Base-by-base conservation (phyloP, 30 jellyfish, hydroid and myxozoan genomes). In the Aurelia sp. region DNA sequence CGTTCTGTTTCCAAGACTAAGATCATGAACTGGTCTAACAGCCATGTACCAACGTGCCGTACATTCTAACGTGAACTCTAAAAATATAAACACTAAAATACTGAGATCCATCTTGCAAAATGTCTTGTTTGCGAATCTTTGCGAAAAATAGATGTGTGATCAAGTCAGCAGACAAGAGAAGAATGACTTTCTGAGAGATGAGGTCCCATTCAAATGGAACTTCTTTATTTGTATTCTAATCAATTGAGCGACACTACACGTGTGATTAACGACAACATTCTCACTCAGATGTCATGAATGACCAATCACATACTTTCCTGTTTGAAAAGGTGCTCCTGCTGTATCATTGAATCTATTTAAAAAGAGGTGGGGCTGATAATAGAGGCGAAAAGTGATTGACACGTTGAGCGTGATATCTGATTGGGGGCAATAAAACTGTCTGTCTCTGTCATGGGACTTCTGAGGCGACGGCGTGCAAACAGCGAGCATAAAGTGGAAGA, bases 311-410 rank as follows among this genome's bases (percentile, higher is more conserved):
- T 53, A 68, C 85, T 71, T 59, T 61, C 85, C 81, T 59, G 75
- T 82, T 82, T 82, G 85, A 82, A 82, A 66, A 82, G 91, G 79
- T 79, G 61, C 91, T 84, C 91, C 85, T 82, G 85, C 85, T 82
- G 85, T 72, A 82, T n/a, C 77, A 80, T 80, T 80, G 82, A 80
- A 68, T 80, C 41, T 47, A 18, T 80, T 66, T 40, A 22, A 82
- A 68, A 82, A 84, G 91, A 71, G 91, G 91, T 18, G 91, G 85
- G 81, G 9, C 91, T 18, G 37, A 70, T 82, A 58, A 82, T 16
- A 30, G 71, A 82, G 71, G 86, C 70, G 91, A 51, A 82, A 82
- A 69, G 80, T 82, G 91, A 82, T 82, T 82, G 91, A 82, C 91
- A 82, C 85, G 57, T 70, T 50, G 62, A 79, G 91, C 76, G 91